Conservation (phyloP, 2,888 invertebrate species). For the Tetropium fuscum region DNA sequence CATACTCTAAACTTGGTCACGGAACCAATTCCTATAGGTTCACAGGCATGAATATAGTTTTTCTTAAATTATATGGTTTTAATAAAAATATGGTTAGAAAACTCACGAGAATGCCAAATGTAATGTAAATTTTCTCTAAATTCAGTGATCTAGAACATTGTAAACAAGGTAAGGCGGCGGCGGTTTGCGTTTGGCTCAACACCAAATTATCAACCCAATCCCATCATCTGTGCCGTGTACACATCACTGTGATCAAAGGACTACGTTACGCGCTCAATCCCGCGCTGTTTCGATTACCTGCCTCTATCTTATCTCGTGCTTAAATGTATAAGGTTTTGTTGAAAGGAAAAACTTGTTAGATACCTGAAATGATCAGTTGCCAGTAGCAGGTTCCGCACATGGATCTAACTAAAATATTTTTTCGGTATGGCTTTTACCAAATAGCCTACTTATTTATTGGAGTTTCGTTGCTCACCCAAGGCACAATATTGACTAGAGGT, state of each 20-base stretch:
- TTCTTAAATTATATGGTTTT: constrained; percentile 34
- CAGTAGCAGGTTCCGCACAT: constrained; percentile 9
- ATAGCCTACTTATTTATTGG: background rate
- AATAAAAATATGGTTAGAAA: constrained; percentile 33
- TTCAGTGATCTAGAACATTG: constrained; percentile 62
- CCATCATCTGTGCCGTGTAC: constrained; percentile 61
- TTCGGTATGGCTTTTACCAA: background rate
- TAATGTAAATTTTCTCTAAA: constrained; percentile 57
- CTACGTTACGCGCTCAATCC: constrained; percentile 45
- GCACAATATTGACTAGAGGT: no score
- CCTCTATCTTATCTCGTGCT: constrained; percentile 55
- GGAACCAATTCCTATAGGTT: no score
- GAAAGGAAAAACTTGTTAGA: constrained; percentile 26
- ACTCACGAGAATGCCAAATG: constrained; percentile 46
- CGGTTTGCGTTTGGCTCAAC: constrained; percentile 56
- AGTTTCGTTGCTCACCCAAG: no score
- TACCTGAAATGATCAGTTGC: constrained; percentile 21
- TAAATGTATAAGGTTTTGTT: constrained; percentile 53
- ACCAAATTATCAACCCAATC: constrained; percentile 62
- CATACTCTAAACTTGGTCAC: no score
- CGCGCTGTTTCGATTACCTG: constrained; percentile 61
- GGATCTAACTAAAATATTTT: background rate
- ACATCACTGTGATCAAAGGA: constrained; percentile 62
- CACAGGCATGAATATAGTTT: no score
- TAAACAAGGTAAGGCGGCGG: constrained; percentile 60